These are phyloP conservation scores for Xiphophorus couchianus DNA, from an alignment of 2,113 vertebrate genomes.

Conservation along the genomic window DNA sequence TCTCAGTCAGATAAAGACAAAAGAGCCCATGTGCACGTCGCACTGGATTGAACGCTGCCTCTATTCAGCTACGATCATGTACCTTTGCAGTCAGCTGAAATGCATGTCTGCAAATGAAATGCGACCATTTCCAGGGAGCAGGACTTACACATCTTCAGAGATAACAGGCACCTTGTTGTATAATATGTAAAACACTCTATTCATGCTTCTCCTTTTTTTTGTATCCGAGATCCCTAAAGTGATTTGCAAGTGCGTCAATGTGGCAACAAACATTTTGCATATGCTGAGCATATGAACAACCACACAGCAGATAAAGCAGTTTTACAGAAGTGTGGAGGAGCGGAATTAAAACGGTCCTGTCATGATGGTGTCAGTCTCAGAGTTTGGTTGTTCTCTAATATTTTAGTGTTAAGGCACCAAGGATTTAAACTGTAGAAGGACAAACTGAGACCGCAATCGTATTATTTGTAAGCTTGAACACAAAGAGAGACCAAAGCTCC, in stretches of 20 bases:
- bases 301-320: slow-evolving; percentile 27
- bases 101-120: not conserved
- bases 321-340: slow-evolving; percentile 6
- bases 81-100: not conserved
- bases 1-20: too few relatives aligned
- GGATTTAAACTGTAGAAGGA: not conserved
- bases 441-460: too few relatives aligned
- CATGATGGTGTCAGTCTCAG: not conserved
- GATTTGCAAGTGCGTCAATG: slow-evolving; percentile 69
- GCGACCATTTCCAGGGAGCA: not conserved
- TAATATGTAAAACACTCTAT: slow-evolving; percentile 30
- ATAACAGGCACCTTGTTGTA: slow-evolving; percentile 28
- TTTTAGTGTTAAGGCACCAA: not conserved
- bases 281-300: slow-evolving; percentile 27
- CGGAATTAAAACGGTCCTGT: not conserved
- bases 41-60: not conserved
- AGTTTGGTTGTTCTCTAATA: not conserved
- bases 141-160: not conserved
- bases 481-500: too few relatives aligned
- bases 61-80: not conserved
- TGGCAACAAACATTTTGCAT: slow-evolving; percentile 53
- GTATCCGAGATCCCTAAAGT: slow-evolving; percentile 26
- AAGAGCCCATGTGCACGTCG: not conserved
- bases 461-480: too few relatives aligned
- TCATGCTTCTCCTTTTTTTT: slow-evolving; percentile 1